phyloP scores from a whole-genome alignment of 2,888 invertebrate genomes.

The Philereme transversata region DNA sequence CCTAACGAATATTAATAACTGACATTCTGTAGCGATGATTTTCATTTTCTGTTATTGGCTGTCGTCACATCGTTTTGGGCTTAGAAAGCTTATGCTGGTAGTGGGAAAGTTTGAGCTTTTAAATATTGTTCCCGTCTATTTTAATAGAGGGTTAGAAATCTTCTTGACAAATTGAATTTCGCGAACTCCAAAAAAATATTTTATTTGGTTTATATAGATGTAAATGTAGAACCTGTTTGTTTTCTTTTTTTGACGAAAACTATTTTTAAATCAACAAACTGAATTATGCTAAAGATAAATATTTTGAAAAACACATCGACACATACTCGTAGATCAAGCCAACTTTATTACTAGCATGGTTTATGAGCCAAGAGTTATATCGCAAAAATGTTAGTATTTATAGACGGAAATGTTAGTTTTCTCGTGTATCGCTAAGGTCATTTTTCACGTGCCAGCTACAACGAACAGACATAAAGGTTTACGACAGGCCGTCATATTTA shows the following conservation, averaged over 20 bases:
- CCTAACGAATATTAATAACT: slow-evolving; percentile 79
- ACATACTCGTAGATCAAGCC: slow-evolving; percentile 26
- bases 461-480: slow-evolving; percentile 83
- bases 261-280: neutral
- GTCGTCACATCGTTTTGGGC: slow-evolving; percentile 56
- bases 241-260: too few species aligned
- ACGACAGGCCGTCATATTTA: slow-evolving; percentile 83
- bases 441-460: slow-evolving; percentile 80
- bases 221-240: too few species aligned
- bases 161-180: too few species aligned
- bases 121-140: slow-evolving; percentile 2
- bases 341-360: slow-evolving; percentile 40
- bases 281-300: slow-evolving; percentile 4
- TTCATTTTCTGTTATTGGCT: slow-evolving; percentile 64
- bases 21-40: slow-evolving; percentile 63
- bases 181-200: too few species aligned
- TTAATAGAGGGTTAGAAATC: neutral
- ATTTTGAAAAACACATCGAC: slow-evolving; percentile 26
- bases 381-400: slow-evolving; percentile 51
- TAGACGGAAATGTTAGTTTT: slow-evolving; percentile 54
- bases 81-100: slow-evolving; percentile 47
- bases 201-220: too few species aligned
- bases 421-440: slow-evolving; percentile 66
- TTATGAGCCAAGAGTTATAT: slow-evolving; percentile 53
- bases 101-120: slow-evolving; percentile 37